Base-by-base conservation (phyloP, 2,888 invertebrate genomes). In the Acronicta alni region DNA sequence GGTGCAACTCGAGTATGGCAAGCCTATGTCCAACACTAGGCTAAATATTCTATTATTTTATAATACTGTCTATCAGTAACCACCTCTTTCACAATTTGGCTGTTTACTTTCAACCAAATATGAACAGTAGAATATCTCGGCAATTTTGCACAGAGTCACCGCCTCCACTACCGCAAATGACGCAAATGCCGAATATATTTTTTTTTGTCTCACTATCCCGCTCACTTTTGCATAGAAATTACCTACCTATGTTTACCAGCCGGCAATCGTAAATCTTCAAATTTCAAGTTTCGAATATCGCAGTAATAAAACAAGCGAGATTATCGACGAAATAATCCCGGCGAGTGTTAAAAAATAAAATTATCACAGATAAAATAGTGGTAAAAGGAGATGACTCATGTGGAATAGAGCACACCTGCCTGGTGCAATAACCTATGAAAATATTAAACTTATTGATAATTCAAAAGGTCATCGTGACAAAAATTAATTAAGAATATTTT, bases 381-480 rank as follows among this genome's bases (percentile, higher is more conserved):
- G 60, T 15, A 12, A 30, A 41, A 15, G 10, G 38, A 41, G 56
- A 53, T 74, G 73, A 74, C 44, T 74, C 74, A 76, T 47, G 18
- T 26, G 39, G 15, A 65, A 8, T 55, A 47, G n/a, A 57, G 35
- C 49, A 51, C 43, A 41, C 15, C 20, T 15, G 32, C 14, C 30
- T n/a, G 35, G 59, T 44, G 48, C 49, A 53, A 43, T 73, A 75
- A 77, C 75, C 75, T 75, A 70, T 42, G 57, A 35, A 58, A 54
- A 42, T 43, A 44, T 20, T 43, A 8, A 4, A 10, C 1, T 2
- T 30, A n/a, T 7, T 35, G n/a, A 35, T 35, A 32, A 37, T 37
- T 44, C 41, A 18, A 30, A 30, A 26, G 23, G 14, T n/a, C 26
- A 17, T 39, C 16, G 4, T 8, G 38, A 58, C 49, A 55, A 38